phyloP scores from a whole-genome alignment of 2,113 vertebrate genomes.

The Cebidichthys violaceus region DNA sequence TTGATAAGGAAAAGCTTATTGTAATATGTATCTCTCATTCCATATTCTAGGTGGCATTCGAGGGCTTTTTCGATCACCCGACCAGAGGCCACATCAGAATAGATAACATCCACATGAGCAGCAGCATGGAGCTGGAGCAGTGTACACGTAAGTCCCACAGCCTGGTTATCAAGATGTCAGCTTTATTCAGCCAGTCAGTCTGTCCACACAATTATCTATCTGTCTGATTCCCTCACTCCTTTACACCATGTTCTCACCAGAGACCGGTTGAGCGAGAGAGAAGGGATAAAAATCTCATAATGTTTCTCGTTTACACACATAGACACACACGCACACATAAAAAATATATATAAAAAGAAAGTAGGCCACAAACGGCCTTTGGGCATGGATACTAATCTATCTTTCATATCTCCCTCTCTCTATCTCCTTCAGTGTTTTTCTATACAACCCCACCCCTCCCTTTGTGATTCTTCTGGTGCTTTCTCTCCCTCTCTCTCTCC shows the following conservation, averaged over 20 bases:
- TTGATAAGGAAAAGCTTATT: background rate
- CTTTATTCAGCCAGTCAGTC: background rate
- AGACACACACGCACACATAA: background rate
- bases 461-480: slow-evolving; percentile 20
- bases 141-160: slow-evolving; percentile 91
- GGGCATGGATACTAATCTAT: slow-evolving; percentile 82
- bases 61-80: slow-evolving; percentile 91
- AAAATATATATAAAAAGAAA: slow-evolving; percentile 64
- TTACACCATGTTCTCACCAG: slow-evolving; percentile 23
- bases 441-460: slow-evolving; percentile 12
- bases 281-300: slow-evolving; percentile 36
- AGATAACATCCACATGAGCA: slow-evolving; percentile 94
- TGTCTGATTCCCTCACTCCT: slow-evolving; percentile 3
- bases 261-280: slow-evolving; percentile 10
- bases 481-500: background rate
- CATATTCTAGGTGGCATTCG: slow-evolving; percentile 90
- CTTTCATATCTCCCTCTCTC: slow-evolving; percentile 76
- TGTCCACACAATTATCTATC: background rate
- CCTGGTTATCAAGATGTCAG: background rate
- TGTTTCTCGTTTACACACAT: slow-evolving; percentile 55
- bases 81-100: slow-evolving; percentile 91
- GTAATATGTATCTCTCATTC: slow-evolving; percentile 34
- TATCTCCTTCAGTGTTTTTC: slow-evolving; percentile 60
- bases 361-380: slow-evolving; percentile 81
- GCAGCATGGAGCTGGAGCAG: slow-evolving; percentile 89